Evolutionary conservation across 2,888 invertebrate genomes (phyloP).

Genomic region (Coelopa pilipes): DNA sequence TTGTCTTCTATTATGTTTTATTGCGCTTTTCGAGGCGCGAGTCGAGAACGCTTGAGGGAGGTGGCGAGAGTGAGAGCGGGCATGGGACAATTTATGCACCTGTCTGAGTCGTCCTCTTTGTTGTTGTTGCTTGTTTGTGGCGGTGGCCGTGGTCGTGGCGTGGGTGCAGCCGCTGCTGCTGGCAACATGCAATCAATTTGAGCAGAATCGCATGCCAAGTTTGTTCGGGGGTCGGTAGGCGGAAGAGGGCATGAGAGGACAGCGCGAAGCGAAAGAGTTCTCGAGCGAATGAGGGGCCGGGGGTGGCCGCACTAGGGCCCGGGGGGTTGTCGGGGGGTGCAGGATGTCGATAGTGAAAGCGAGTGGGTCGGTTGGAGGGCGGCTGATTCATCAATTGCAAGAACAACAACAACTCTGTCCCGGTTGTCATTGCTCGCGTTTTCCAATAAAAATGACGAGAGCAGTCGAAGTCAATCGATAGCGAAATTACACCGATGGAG

Average conservation of each 20-base stretch:
- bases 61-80: neutral
- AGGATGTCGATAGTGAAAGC: conserved; percentile 23
- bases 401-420: conserved; percentile 11
- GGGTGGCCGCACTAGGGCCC: no score
- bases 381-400: no score
- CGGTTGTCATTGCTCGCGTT: neutral
- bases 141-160: neutral
- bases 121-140: neutral
- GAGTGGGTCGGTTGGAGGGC: neutral
- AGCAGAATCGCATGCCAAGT: conserved; percentile 47
- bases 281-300: no score
- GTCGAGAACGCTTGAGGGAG: neutral
- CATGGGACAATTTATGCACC: conserved; percentile 37
- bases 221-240: conserved; percentile 38
- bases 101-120: conserved; percentile 20
- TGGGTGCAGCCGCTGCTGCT: conserved; percentile 28
- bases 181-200: conserved; percentile 55
- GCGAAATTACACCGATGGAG: no score
- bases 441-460: no score
- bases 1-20: conserved; percentile 39
- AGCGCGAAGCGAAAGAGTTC: no score
- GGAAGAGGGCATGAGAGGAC: no score
- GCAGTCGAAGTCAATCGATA: no score
- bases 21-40: conserved; percentile 12
- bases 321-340: no score